Conservation (phyloP, 1,140 invertebrate genomes). For the Drosophila takahashii region DNA sequence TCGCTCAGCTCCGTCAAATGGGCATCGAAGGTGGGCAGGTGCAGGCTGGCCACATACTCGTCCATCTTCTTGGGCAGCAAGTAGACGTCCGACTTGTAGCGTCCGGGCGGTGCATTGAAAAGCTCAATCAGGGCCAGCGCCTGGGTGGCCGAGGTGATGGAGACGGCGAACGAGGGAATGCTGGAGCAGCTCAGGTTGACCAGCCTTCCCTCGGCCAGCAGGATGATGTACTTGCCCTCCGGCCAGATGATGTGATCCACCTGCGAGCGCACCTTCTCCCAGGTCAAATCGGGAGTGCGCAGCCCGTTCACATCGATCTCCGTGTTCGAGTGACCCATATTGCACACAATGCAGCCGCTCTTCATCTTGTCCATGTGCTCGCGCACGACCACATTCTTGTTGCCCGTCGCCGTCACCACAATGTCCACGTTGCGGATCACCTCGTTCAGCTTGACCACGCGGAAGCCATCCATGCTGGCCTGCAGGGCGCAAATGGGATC, state of each 20-base stretch:
- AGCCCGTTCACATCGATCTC: conserved; percentile 98
- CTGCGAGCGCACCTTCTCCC: conserved; percentile 98
- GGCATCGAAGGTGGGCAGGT: conserved; percentile 98
- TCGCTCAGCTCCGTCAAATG: conserved; percentile 98
- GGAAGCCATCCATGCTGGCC: conserved; percentile 99
- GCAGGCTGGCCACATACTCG: conserved; percentile 95
- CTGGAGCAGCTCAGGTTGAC: conserved; percentile 99
- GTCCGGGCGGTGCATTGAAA: conserved; percentile 96
- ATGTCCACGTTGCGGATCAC: conserved; percentile 93
- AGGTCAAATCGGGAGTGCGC: conserved; percentile 96
- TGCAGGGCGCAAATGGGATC: conserved; percentile 99
- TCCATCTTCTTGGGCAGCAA: conserved; percentile 99
- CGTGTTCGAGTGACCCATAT: conserved; percentile 99
- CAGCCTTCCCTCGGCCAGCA: conserved; percentile 97
- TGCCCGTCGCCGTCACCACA: conserved; percentile 97
- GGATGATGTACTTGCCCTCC: conserved; percentile 95
- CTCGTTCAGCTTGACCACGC: conserved; percentile 97
- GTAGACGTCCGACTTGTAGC: conserved; percentile 99
- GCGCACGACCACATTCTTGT: conserved; percentile 97
- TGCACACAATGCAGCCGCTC: conserved; percentile 98
- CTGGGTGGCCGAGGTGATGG: conserved; percentile 97
- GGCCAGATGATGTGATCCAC: conserved; percentile 99
- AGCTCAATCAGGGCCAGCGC: conserved; percentile 98
- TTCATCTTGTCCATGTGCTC: conserved; percentile 99
- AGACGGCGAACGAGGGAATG: conserved; percentile 98